These are phyloP conservation scores for Emydocephalus ijimae DNA, from an alignment of 2,113 vertebrate genomes.

Conservation along the genomic window DNA sequence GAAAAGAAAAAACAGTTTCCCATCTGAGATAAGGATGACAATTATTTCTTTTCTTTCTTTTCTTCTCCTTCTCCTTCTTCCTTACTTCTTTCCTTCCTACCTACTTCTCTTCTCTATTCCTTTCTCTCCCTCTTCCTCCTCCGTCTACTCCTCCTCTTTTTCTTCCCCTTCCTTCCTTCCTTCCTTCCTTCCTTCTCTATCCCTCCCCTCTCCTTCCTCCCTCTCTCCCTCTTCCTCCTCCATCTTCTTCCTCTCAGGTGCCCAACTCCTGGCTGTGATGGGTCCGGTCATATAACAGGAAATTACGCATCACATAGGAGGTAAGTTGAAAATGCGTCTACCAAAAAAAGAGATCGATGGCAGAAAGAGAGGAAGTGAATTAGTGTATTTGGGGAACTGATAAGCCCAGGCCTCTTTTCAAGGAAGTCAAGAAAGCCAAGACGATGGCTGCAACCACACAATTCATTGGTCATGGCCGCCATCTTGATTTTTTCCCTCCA, in stretches of 20 bases:
- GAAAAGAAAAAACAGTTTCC: neutral
- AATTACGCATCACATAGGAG: conserved; percentile 83
- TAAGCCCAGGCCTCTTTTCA: neutral
- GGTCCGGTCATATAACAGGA: conserved; percentile 82
- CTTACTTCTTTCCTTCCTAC: neutral
- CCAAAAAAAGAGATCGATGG: neutral
- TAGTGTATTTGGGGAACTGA: neutral
- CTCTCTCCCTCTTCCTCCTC: neutral
- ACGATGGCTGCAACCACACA: neutral
- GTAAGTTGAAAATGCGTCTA: conserved; percentile 54
- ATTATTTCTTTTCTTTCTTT: neutral
- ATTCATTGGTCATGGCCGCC: neutral
- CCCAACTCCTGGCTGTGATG: conserved; percentile 82
- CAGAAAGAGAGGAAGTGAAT: neutral
- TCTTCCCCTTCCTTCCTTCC: neutral
- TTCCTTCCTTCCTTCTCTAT: neutral
- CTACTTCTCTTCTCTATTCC: no score
- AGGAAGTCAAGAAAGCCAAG: neutral
- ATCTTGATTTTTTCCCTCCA: neutral
- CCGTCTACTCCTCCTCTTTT: neutral
- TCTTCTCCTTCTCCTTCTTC: neutral
- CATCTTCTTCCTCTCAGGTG: conserved; percentile 67
- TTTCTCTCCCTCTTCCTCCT: neutral
- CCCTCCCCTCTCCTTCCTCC: neutral
- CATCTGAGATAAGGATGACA: neutral